Conservation (phyloP, 2,888 invertebrate genomes). For the Piscicola geometra region DNA sequence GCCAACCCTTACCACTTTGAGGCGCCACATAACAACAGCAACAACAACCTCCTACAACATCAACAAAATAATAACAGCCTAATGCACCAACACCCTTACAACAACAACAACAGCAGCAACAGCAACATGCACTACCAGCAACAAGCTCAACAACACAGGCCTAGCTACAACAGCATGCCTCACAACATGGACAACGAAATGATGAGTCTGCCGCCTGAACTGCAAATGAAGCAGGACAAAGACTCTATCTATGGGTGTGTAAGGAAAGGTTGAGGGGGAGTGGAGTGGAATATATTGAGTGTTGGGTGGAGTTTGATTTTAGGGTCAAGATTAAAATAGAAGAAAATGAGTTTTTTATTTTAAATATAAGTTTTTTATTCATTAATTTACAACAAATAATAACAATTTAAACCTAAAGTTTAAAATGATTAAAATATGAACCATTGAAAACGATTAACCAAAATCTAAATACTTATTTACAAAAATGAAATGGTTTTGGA, state of each 20-base stretch:
- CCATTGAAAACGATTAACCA: too few relatives aligned
- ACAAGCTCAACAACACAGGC: conserved; percentile 2
- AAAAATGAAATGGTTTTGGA: too few relatives aligned
- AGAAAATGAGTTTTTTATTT: too few relatives aligned
- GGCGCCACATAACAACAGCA: not conserved
- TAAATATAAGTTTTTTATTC: too few relatives aligned
- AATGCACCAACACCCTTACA: not conserved
- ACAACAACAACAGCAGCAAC: not conserved
- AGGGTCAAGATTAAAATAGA: too few relatives aligned
- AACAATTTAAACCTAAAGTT: too few relatives aligned
- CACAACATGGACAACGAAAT: conserved; percentile 8
- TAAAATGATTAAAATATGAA: too few relatives aligned
- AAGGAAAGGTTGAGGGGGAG: too few relatives aligned
- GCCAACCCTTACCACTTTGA: conserved; percentile 12
- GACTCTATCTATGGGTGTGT: conserved; percentile 45
- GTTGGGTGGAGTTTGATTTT: too few relatives aligned
- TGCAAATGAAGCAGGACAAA: conserved; percentile 45
- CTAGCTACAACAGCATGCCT: not conserved
- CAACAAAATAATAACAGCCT: not conserved
- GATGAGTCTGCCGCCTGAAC: conserved; percentile 39
- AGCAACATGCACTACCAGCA: conserved; percentile 10
- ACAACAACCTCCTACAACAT: not conserved
- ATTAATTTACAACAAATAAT: too few relatives aligned
- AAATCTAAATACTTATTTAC: too few relatives aligned
- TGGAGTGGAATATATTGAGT: too few relatives aligned